phyloP scores from a whole-genome alignment of 2,797 vertebrate species.

The Pampus argenteus region DNA sequence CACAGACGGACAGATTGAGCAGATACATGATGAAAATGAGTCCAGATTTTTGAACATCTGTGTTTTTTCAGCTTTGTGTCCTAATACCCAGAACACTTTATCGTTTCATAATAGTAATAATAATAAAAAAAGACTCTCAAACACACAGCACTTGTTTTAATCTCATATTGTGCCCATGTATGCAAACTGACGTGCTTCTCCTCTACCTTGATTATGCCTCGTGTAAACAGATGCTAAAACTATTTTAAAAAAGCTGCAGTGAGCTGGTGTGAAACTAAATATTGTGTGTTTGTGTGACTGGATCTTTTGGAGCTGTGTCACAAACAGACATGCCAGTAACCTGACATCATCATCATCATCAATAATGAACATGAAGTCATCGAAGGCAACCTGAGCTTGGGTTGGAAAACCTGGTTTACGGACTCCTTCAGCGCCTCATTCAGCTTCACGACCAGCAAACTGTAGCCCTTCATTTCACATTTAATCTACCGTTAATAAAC shows the following conservation, averaged over 20 bases:
- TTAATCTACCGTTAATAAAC: constrained; percentile 7
- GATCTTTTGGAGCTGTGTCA: constrained; percentile 8
- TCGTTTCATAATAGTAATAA: background rate
- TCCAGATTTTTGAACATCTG: constrained; percentile 34
- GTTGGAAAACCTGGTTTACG: constrained; percentile 4
- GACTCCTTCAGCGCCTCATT: background rate
- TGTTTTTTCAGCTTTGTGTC: constrained; percentile 11
- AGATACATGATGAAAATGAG: constrained; percentile 28
- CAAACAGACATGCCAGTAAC: constrained; percentile 9
- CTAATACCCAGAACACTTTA: constrained; percentile 11
- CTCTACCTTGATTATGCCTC: background rate
- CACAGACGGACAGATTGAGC: constrained; percentile 12
- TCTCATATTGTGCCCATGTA: background rate
- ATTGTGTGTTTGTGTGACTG: background rate
- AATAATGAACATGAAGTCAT: constrained; percentile 1
- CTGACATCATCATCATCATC: constrained; percentile 20
- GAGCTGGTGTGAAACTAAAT: constrained; percentile 11
- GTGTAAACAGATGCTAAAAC: background rate
- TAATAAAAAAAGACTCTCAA: background rate
- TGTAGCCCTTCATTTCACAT: background rate
- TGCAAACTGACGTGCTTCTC: background rate
- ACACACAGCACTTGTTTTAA: background rate
- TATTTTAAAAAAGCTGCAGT: constrained; percentile 4
- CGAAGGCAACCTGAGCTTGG: constrained; percentile 6
- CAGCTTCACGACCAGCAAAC: background rate